Base-by-base conservation (phyloP, 2,113 vertebrate species). In the Miniopterus natalensis region DNA sequence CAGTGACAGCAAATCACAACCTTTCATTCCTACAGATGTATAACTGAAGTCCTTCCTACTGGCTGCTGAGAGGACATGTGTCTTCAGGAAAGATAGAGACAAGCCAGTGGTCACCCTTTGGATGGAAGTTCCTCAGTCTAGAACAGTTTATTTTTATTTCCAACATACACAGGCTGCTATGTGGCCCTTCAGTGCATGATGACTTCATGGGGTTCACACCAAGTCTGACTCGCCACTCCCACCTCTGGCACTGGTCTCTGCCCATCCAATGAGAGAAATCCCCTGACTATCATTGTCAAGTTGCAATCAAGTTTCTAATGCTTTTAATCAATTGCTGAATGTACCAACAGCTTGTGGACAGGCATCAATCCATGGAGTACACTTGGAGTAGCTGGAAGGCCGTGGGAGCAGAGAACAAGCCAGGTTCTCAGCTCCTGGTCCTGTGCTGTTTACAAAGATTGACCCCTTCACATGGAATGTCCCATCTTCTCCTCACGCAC, bases 161-260 rank as follows among this genome's bases (percentile, higher is more conserved):
- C 47, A 90, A 0, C 31, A 57, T 25, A 85, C 27, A 36, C 0
- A 0, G 59, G 17, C 40, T 1, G 12, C 9, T 25, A 7, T 3
- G 42, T 8, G 57, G n/a, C 18, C 51, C 20, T 53, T 13, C 23
- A 18, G 47, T 23, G n/a, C 0, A 0, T 8, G 47, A 0, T 8
- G 47, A 45, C n/a, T 36, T 45, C 51, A 9, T 0, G 0, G 0
- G 1, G 21, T 10, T 20, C 66, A 20, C 8, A n/a, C 20, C 40
- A 4, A 5, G 1, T 5, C 49, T 6, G 29, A 83, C 57, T 49
- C 27, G 2, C 13, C 42, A 25, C 45, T 10, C 6, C 8, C 0
- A 0, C 84, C 25, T n/a, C 36, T 55, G 18, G 12, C 2, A 2
- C 63, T 6, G 6, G 11, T 18, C 66, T 74, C 25, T 11, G 0